Evolutionary conservation across 2,888 invertebrate genomes (phyloP).

Genomic region (Netelia inedita): DNA sequence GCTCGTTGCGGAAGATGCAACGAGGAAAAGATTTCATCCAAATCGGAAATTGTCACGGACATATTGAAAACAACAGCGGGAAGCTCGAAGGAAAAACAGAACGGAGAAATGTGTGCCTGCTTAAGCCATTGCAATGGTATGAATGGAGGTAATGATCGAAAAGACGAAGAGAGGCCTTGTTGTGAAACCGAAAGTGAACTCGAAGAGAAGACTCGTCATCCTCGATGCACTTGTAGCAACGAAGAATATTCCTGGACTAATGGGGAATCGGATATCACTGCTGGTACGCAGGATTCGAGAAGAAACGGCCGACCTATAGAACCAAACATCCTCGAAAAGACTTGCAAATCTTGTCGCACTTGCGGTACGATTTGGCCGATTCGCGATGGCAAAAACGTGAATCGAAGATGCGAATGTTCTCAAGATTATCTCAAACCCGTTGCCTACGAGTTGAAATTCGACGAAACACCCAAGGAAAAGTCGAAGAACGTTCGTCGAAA

Average conservation of each 20-base stretch:
- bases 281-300: slow-evolving; percentile 17
- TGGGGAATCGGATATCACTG: neutral
- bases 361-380: slow-evolving; percentile 77
- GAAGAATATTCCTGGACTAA: slow-evolving; percentile 7
- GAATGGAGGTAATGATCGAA: slow-evolving; percentile 22
- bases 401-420: slow-evolving; percentile 76
- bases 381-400: slow-evolving; percentile 69
- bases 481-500: slow-evolving; percentile 54
- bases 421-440: slow-evolving; percentile 83
- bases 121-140: slow-evolving; percentile 68
- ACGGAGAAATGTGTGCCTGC: slow-evolving; percentile 16
- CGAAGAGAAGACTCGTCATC: slow-evolving; percentile 22
- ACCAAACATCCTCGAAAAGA: slow-evolving; percentile 60
- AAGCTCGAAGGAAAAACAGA: neutral
- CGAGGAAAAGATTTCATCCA: slow-evolving; percentile 62
- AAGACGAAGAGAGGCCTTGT: slow-evolving; percentile 35
- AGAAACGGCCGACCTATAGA: slow-evolving; percentile 43
- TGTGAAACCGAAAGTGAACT: slow-evolving; percentile 48
- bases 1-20: slow-evolving; percentile 56
- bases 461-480: slow-evolving; percentile 64
- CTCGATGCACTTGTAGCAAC: slow-evolving; percentile 11
- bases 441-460: slow-evolving; percentile 85
- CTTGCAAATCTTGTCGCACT: slow-evolving; percentile 76
- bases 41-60: slow-evolving; percentile 25
- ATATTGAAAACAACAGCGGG: slow-evolving; percentile 3